These are phyloP conservation scores for Bruchidius siliquastri DNA, from an alignment of 2,888 invertebrate genomes.

Conservation along the genomic window DNA sequence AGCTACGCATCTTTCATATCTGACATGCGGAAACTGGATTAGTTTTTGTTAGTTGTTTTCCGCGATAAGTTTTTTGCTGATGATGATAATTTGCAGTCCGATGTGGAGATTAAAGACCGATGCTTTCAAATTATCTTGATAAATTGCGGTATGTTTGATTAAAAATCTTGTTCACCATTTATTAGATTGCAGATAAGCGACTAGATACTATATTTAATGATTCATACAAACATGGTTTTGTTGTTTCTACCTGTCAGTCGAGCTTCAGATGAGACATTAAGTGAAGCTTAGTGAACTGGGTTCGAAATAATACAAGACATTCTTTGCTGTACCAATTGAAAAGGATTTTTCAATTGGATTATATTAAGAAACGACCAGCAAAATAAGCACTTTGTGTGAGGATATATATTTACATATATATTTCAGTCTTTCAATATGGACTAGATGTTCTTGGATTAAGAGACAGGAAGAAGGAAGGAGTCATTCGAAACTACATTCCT, in stretches of 20 bases:
- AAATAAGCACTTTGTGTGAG: no score
- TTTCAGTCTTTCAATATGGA: no score
- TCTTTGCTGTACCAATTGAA: no score
- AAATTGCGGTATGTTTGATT: background rate
- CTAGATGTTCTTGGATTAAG: no score
- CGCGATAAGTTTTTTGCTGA: background rate
- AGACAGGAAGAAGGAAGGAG: no score
- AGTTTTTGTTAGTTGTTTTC: background rate
- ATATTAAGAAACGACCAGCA: no score
- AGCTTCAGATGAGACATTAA: background rate
- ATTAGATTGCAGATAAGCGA: background rate
- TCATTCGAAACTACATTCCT: no score
- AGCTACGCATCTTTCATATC: background rate
- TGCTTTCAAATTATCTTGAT: background rate
- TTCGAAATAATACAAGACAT: no score
- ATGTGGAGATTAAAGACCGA: background rate
- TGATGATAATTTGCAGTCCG: background rate
- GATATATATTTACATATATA: no score
- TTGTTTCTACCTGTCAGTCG: background rate
- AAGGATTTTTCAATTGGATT: no score
- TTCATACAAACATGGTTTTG: background rate
- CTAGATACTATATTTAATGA: background rate
- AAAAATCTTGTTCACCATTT: background rate
- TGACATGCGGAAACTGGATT: background rate
- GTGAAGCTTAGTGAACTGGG: background rate